Evolutionary conservation across 2,113 vertebrate species (phyloP), one percentile per base, ranked within the genome.

Genomic region (Malurus alboscapulatus): DNA sequence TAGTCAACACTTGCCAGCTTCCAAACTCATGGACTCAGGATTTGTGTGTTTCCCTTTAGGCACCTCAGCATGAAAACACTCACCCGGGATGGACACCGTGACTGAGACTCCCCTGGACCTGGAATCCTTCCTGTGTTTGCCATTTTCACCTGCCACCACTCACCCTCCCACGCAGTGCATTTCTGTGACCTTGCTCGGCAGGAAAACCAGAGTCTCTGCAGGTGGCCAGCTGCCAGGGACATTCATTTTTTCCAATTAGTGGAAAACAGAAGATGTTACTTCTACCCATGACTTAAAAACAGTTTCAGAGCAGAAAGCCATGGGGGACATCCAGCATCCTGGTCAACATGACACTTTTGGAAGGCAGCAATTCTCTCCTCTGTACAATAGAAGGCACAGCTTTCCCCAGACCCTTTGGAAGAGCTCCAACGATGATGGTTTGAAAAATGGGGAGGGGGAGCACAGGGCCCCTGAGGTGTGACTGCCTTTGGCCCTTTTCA

Each of bases 161-260:
- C 54, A 30, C 27, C 34, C 40, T 32, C 57, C 36, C 3, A 1
- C 61, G 45, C 48, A 10, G 17, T 29, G 61, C 18, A 2, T 84
- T 91, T 79, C 61, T 84, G 74, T 1, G 14, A 91, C 57, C 86
- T 94, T 69, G 54, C 42, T 81, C 79, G 90, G 77, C 65, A 91
- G 77, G 62, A 74, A 88, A 73, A 61, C 40, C 73, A 72, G 75
- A 63, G 66, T 44, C 54, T 93, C 84, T 93, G 89, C 45, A 54
- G 73, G 91, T 3, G 3, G 92, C 65, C 77, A 74, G 55, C 72
- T 92, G 86, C 76, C 88, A 84, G 55, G 38, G 26, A 85, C 79
- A 76, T 59, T 77, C 4, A 58, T 85, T 90, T 95, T 74, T 80
- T 69, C 90, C 85, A 90, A 27, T 80, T 84, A 96, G 71, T 55